Evolutionary conservation across 2,888 invertebrate genomes (phyloP).

Genomic region (Linyphia triangularis): DNA sequence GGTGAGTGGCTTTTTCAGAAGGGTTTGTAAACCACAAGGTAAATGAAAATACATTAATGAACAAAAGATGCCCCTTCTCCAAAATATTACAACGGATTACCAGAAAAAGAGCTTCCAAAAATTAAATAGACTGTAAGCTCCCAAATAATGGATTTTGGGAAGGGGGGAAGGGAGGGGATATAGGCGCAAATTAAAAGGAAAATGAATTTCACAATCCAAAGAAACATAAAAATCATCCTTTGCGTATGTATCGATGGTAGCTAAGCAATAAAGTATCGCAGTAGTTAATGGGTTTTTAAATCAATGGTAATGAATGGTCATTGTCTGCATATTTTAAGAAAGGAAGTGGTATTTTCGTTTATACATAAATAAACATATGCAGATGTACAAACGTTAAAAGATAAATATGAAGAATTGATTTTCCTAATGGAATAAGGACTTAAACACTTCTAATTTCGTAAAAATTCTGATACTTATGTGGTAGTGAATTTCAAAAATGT

Average conservation of each 20-base stretch:
- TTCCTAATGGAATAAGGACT: too few relatives aligned
- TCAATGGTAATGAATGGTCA: constrained; percentile 7
- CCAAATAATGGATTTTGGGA: constrained; percentile 8
- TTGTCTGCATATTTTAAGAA: constrained; percentile 1
- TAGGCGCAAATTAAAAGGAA: constrained; percentile 22
- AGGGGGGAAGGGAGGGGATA: background rate
- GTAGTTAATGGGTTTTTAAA: too few relatives aligned
- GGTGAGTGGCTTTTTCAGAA: constrained; percentile 4
- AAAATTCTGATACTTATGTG: too few relatives aligned
- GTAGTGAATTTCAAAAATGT: too few relatives aligned
- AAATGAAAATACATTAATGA: constrained; percentile 58
- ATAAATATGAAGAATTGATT: too few relatives aligned
- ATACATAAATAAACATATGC: too few relatives aligned
- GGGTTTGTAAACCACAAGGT: constrained; percentile 30
- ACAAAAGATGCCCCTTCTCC: constrained; percentile 22
- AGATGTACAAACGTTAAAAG: too few relatives aligned
- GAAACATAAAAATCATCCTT: background rate
- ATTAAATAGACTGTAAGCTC: constrained; percentile 14
- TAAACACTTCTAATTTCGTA: too few relatives aligned
- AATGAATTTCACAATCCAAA: background rate
- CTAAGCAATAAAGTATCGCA: too few relatives aligned
- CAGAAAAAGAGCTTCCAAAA: constrained; percentile 10
- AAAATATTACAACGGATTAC: constrained; percentile 39
- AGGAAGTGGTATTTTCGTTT: constrained; percentile 6
- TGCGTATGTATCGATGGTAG: too few relatives aligned